Percentiles rank a stretch among this genome's conserved stretches.
These are phyloP conservation scores for Xenentodon cancila DNA, from an alignment of 2,797 vertebrate species.

Conservation along the genomic window DNA sequence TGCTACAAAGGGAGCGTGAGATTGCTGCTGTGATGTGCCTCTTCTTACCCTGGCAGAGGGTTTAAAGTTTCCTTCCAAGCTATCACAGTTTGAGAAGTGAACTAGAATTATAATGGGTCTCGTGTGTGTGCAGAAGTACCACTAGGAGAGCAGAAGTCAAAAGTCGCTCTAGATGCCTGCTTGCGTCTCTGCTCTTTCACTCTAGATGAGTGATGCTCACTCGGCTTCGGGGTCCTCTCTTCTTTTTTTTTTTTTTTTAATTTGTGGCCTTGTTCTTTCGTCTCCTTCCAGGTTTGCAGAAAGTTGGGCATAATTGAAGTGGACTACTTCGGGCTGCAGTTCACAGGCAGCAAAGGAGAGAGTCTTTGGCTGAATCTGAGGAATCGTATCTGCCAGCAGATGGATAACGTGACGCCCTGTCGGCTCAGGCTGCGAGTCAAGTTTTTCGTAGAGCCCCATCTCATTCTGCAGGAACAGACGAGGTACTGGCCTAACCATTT, in stretches of 20 bases:
- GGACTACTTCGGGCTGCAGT: conserved; percentile 98
- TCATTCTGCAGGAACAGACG: conserved; percentile 97
- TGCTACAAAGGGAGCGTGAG: conserved; percentile 48
- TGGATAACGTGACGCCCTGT: conserved; percentile 93
- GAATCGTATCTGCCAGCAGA: conserved; percentile 98
- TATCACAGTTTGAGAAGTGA: no score
- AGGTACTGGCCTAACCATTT: conserved; percentile 78
- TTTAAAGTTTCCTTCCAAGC: conserved; percentile 37
- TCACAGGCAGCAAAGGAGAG: conserved; percentile 95
- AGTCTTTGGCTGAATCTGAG: conserved; percentile 98
- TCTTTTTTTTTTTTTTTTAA: neutral
- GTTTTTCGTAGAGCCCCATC: conserved; percentile 98
- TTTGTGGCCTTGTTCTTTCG: neutral
- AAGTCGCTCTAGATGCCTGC: neutral
- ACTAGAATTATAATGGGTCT: neutral
- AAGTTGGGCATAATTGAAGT: conserved; percentile 97
- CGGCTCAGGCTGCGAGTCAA: conserved; percentile 93
- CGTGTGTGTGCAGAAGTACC: no score
- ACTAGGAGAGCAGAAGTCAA: no score
- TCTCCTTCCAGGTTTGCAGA: conserved; percentile 89
- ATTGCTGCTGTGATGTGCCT: conserved; percentile 31
- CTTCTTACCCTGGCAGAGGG: conserved; percentile 20
- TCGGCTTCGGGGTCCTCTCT: neutral
- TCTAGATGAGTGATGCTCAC: neutral
- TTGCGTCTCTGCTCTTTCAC: neutral